Evolutionary conservation across 1,140 invertebrate species (phyloP).

Genomic region (Hyles euphorbiae): DNA sequence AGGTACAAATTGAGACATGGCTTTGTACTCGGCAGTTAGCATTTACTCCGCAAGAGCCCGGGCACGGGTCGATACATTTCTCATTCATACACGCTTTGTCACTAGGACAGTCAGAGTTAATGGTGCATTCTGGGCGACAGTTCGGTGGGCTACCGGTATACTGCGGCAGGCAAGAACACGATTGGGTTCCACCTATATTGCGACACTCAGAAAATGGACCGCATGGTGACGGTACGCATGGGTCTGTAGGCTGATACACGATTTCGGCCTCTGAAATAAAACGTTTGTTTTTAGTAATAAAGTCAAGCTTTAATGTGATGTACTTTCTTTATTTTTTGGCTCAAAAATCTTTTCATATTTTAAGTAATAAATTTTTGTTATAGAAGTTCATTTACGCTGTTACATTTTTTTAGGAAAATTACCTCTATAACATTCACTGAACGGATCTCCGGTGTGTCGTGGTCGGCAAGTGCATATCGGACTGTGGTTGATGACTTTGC

Average conservation of each 20-base stretch:
- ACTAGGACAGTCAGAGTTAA: slow-evolving; percentile 83
- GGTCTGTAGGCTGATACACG: slow-evolving; percentile 56
- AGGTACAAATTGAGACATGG: slow-evolving; percentile 84
- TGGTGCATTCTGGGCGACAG: slow-evolving; percentile 83
- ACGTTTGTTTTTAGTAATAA: not conserved
- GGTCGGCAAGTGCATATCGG: slow-evolving; percentile 75
- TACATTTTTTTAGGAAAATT: not conserved
- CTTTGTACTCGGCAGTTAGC: slow-evolving; percentile 85
- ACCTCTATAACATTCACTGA: slow-evolving; percentile 68
- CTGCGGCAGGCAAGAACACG: slow-evolving; percentile 81
- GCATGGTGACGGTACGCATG: slow-evolving; percentile 84
- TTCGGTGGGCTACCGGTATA: slow-evolving; percentile 84
- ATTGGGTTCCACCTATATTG: slow-evolving; percentile 78
- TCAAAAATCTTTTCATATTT: too few relatives aligned
- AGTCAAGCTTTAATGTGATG: too few relatives aligned
- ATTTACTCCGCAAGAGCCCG: slow-evolving; percentile 84
- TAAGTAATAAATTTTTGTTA: too few relatives aligned
- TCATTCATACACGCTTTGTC: slow-evolving; percentile 84
- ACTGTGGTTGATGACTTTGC: slow-evolving; percentile 76
- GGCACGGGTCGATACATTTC: slow-evolving; percentile 86
- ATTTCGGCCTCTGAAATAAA: slow-evolving; percentile 52
- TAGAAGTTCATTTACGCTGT: too few relatives aligned
- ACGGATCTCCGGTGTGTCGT: slow-evolving; percentile 78
- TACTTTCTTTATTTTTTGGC: too few relatives aligned
- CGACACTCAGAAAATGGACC: slow-evolving; percentile 84